phyloP scores from a whole-genome alignment of 2,113 vertebrate genomes.

The Pygoscelis adeliae region DNA sequence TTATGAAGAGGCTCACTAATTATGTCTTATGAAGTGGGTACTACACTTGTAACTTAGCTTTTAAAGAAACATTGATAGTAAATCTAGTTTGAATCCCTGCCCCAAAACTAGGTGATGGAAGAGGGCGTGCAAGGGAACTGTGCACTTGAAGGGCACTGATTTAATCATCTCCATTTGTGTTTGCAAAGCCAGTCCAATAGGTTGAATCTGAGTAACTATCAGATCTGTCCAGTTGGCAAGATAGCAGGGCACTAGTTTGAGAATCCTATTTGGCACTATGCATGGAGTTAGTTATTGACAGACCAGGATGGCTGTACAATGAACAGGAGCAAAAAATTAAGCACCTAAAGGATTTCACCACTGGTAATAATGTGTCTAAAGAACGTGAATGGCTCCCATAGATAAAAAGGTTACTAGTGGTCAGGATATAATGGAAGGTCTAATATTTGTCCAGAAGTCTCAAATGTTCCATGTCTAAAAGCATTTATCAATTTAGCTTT shows the following conservation, averaged over 20 bases:
- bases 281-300: neutral
- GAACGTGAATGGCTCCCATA: neutral
- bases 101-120: neutral
- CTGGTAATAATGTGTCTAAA: neutral
- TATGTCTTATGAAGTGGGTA: neutral
- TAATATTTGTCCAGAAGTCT: neutral
- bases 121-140: neutral
- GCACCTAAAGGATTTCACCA: neutral
- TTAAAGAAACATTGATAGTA: neutral
- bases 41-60: neutral
- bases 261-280: neutral
- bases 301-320: neutral
- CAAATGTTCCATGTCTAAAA: neutral
- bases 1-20: neutral
- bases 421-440: neutral
- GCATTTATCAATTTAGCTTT: neutral
- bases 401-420: neutral
- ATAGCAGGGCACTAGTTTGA: neutral
- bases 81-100: neutral
- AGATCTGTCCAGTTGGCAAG: neutral
- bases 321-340: neutral
- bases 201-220: neutral
- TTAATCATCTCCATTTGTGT: neutral
- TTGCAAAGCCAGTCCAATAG: neutral
- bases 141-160: neutral